Evolutionary conservation across 2,113 vertebrate species (phyloP).

Genomic region (human): GRCh38 chr9:112808001-112808500

Average conservation of each 20-base stretch:
- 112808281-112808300: not conserved
- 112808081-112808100: not conserved
- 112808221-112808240: not conserved
- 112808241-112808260: not conserved
- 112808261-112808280: not conserved
- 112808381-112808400: not conserved
- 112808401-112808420: too few species aligned
- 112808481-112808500: not conserved
- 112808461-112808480: not conserved
- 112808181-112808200: not conserved
- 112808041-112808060: not conserved
- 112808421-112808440: not conserved
- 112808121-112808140: not conserved
- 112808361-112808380: not conserved
- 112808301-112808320: not conserved
- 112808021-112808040: not conserved
- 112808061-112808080: not conserved
- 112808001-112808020: not conserved
- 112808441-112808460: not conserved
- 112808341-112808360: not conserved
- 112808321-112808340: not conserved
- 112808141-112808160: not conserved
- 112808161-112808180: not conserved
- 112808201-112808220: not conserved
- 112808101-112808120: not conserved